A percentile compares a stretch with the other conserved stretches of the same genome.
phyloP scores from a whole-genome alignment of 2,888 invertebrate genomes.

The Leptopilina drosophilae region DNA sequence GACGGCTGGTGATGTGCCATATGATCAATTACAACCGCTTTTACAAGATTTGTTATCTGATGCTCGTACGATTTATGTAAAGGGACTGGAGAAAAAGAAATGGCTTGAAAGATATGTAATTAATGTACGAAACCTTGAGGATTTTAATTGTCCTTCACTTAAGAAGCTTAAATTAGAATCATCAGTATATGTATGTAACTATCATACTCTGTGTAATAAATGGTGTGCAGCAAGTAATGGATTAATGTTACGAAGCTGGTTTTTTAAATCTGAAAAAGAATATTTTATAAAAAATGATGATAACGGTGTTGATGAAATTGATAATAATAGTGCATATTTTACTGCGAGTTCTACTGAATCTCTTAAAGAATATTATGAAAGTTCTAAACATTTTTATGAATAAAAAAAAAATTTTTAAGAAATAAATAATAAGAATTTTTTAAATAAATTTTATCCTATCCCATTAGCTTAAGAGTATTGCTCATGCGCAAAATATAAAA shows the following conservation, averaged over 20 bases:
- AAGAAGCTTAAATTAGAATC: too few relatives aligned
- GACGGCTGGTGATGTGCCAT: not conserved
- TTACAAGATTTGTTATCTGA: too few relatives aligned
- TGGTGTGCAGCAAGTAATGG: slow-evolving; percentile 1
- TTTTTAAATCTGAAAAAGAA: not conserved
- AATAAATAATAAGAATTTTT: not conserved
- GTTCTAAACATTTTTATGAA: not conserved
- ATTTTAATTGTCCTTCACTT: too few relatives aligned
- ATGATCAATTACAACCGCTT: too few relatives aligned
- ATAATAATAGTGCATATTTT: not conserved
- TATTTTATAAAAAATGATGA: not conserved
- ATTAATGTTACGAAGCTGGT: not conserved
- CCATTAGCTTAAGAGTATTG: not conserved
- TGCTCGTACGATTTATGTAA: too few relatives aligned
- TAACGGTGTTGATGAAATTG: not conserved
- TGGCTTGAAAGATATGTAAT: too few relatives aligned
- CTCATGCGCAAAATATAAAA: too few relatives aligned
- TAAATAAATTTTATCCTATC: not conserved
- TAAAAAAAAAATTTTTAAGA: not conserved
- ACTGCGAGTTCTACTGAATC: not conserved
- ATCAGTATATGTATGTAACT: too few relatives aligned
- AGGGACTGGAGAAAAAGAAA: too few relatives aligned
- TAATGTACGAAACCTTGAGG: too few relatives aligned
- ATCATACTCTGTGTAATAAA: not conserved
- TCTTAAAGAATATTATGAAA: not conserved